Base-by-base conservation (phyloP, 1,140 invertebrate genomes). In the Bombus vancouverensis region DNA sequence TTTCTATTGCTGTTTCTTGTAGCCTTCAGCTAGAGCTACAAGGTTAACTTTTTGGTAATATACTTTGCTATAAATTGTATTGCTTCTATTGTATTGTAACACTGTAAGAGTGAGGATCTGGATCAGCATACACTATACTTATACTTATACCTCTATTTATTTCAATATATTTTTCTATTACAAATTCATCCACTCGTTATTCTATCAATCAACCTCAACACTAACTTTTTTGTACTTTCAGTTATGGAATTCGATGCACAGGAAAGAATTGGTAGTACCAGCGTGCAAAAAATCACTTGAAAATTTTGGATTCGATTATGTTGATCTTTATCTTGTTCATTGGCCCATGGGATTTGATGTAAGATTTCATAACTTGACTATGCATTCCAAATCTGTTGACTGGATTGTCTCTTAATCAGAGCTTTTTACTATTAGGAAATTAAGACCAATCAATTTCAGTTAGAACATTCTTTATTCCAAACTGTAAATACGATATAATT, bases 301-400 rank as follows among this genome's bases (percentile, higher is more conserved):
- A 13, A 96, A 97, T 91, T 95, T 98, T 22, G 96, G 96, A 3
- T 89, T 98, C 0, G 96, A 96, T 10, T 98, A 98, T 92, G 77
- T 98, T 3, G 97, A 98, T 93, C 93, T 98, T 0, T 98, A 97
- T 92, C 94, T 98, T 10, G 96, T 98, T 44, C 97, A 98, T 92
- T 98, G 97, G 97, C 97, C 97, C 3, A 95, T 97, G 91, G 96
- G 95, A 9, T 97, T 95, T 89, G 95, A 96, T 94, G 97, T 98
- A 95, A 94, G 92, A 32, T 18, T 15, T 5, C 1, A 18, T 15
- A 66, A 32, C 13, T 32, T 18, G 0, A 1, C 2, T 32, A 8
- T 0, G 2, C 13, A 15, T 66, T 32, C 5, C 6, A 66, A 32
- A 18, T 13, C 59, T 62, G 59, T 62, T n/a, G 28, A n/a, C 28